Evolutionary conservation across 2,888 invertebrate genomes (phyloP), one percentile per base, ranked within the genome.

Genomic region (Oscheius sp.): DNA sequence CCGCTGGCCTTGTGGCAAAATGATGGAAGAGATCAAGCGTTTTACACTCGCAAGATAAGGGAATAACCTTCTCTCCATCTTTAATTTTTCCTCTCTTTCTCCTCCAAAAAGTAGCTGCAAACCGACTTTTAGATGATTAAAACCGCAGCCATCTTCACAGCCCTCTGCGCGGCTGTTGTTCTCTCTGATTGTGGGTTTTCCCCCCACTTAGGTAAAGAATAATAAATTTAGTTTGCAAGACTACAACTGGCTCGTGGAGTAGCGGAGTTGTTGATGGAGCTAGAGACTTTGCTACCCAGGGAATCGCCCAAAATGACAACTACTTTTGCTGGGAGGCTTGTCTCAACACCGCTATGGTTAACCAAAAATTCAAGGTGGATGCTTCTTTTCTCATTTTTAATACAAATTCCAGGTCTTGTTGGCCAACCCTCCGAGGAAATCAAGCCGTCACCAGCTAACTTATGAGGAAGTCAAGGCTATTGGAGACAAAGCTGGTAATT

Each of bases 251-350:
- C 10, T 25, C 65, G 29, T 76, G 76, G 76, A 37, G 71, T 15
- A 31, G 48, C 29, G 66, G 72, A n/a, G 64, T 74, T 23, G 72
- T 71, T 20, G 74, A 72, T 29, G 76, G 76, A 34, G 72, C 74
- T 34, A 68, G 65, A 6, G 76, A 76, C 27, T 76, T 68, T 37
- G 45, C 37, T 31, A 42, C 63, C 33, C 20, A 31, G 6, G 63
- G 63, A n/a, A 52, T 61, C 15, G 34, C 61, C 20, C 61, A 48
- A 6, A 69, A 69, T 39, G 57, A 53, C 48, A 72, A 65, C 23
- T 74, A 67, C 61, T 74, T 71, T 57, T 76, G 76, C 50, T 76
- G 74, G 68, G 72, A 76, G 31, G 76, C 71, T 39, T 76, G 76
- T 23, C 61, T 76, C 50, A 71, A 74, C 45, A 76, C 74, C 15